Evolutionary conservation across 2,113 vertebrate genomes (phyloP).

Genomic region (Rousettus leschenaultii): DNA sequence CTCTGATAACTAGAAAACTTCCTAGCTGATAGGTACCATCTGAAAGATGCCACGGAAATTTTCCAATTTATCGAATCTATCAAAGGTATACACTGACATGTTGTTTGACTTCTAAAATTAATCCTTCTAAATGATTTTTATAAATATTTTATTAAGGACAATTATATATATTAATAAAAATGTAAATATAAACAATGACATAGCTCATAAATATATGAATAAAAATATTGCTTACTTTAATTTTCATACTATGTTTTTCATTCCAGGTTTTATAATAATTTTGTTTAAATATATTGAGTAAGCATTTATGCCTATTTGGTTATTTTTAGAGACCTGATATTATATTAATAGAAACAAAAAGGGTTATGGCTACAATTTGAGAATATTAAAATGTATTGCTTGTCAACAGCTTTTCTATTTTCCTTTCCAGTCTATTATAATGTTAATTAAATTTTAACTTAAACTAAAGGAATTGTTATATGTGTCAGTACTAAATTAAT

Average conservation of each 20-base stretch:
- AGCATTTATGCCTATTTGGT: neutral
- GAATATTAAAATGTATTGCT: constrained; percentile 59
- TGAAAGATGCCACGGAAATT: neutral
- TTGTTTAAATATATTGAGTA: neutral
- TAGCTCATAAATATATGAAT: accelerated
- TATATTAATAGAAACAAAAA: constrained; percentile 71
- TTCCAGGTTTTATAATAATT: accelerated
- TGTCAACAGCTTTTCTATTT: constrained; percentile 73
- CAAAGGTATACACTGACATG: neutral
- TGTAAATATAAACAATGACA: accelerated
- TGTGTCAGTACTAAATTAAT: constrained; percentile 69
- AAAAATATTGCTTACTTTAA: accelerated
- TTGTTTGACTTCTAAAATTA: neutral
- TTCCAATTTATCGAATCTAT: neutral
- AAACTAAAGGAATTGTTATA: constrained; percentile 59
- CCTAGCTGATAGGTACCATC: neutral
- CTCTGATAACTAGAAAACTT: neutral
- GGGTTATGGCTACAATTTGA: constrained; percentile 63
- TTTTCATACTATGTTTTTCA: accelerated
- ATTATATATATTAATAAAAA: neutral
- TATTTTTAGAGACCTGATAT: constrained; percentile 39
- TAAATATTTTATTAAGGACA: neutral
- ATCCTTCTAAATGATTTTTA: neutral
- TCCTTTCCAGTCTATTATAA: constrained; percentile 65
- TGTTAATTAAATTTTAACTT: constrained; percentile 80